Base-by-base conservation (phyloP, 53 echinoderm and acorn worm genomes). In the Paelopatides confundens region DNA sequence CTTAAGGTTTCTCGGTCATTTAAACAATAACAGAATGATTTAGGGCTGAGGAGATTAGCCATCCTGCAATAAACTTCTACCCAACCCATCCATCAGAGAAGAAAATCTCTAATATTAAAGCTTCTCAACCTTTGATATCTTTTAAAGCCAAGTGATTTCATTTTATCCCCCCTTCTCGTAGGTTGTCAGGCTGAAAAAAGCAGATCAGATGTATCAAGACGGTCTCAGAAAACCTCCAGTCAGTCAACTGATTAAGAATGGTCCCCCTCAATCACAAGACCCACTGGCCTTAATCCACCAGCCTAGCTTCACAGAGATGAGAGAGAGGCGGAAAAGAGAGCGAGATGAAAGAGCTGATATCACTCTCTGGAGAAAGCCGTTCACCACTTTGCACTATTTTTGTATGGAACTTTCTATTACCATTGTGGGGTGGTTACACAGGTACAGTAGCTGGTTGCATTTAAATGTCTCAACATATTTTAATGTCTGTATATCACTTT, bases 391-490 rank as follows among this genome's bases (percentile, higher is more conserved):
- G 31, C 87, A 79, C 39, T 94, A 94, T 76, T 96, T 96, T 62
- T 18, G 85, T 26, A 84, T 96, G 31, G 96, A 96, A 91, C 32
- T 84, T 18, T 96, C 87, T 86, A 92, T 96, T 31, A 96, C 94
- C 32, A 87, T 96, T 46, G 91, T 96, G 3, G 96, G 96, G 30
- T 96, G 96, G 96, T 91, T 93, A 65, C 94, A 96, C 63, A 88
- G 96, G 96, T 96, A 82, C 43, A 35, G n/a, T n/a, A n/a, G n/a
- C n/a, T n/a, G n/a, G n/a, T n/a, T n/a, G n/a, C n/a, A n/a, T n/a
- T n/a, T n/a, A n/a, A n/a, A n/a, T n/a, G n/a, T n/a, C n/a, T n/a
- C n/a, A n/a, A n/a, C n/a, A n/a, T n/a, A n/a, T n/a, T n/a, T n/a
- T n/a, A n/a, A n/a, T n/a, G n/a, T n/a, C n/a, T n/a, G n/a, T n/a